Evolutionary conservation across 2,797 vertebrate species (phyloP), one percentile per base, ranked within the genome.

Genomic region (Fundulus diaphanus): DNA sequence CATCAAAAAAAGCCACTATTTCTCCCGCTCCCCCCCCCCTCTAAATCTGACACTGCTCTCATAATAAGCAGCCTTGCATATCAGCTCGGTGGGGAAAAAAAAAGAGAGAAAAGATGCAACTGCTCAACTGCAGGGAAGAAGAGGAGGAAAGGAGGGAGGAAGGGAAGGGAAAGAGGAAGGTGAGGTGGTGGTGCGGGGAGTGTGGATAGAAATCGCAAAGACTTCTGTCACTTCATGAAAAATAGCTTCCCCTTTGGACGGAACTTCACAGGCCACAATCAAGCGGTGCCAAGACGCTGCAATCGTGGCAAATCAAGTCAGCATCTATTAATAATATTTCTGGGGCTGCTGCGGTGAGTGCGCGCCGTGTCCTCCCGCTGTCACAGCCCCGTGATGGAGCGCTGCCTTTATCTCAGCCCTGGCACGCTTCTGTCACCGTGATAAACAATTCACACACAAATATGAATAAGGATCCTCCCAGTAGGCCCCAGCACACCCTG

Each of bases 311-410:
- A 98, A 99, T 98, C 97, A 96, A 98, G 97, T 96, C 97, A 95
- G 97, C 98, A 99, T 98, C 97, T 99, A 99, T 99, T 99, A 98
- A 99, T 99, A 99, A 98, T 99, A 98, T 99, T 98, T 98, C 96
- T 95, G 96, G 95, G 95, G 96, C 95, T 96, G 96, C 96, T 96
- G 96, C 96, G 89, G 90, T 92, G 93, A 92, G 92, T 90, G 93
- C 84, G 89, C 83, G 84, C 92, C 95, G 93, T 96, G 97, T 98
- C 96, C 96, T 97, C 97, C 96, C 95, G 96, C 96, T 98, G 97
- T 98, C 97, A 95, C 89, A 96, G 95, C 95, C 95, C 96, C 94
- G 96, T 98, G 97, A 99, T 98, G 97, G 97, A 98, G 96, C 96
- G 92, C 95, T 95, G 96, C 97, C 97, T 99, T 98, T 98, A 99